Conservation (phyloP, 1,140 invertebrate species). For the Hylaeus anthracinus region DNA sequence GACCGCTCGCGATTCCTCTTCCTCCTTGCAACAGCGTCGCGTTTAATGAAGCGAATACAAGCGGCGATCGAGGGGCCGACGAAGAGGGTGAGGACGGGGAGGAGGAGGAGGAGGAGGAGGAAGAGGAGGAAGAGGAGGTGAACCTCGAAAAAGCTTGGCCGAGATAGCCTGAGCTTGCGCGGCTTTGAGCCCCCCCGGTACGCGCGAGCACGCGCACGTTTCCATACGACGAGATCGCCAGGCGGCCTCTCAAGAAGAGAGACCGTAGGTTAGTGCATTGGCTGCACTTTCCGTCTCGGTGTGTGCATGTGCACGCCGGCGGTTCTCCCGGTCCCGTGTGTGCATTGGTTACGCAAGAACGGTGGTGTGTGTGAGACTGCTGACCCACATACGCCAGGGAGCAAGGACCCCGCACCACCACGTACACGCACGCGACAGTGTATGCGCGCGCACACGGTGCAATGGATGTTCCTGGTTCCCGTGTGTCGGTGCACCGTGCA, state of each 20-base stretch:
- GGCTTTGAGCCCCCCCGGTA: constrained; percentile 50
- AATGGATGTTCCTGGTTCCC: constrained; percentile 50
- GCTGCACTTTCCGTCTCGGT: constrained; percentile 63
- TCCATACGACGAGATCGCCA: constrained; percentile 32
- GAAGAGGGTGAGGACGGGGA: neutral
- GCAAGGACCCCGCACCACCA: constrained; percentile 78
- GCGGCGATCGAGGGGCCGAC: neutral
- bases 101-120: constrained; percentile 5
- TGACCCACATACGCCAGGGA: constrained; percentile 81
- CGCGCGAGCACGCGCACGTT: neutral
- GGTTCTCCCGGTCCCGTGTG: constrained; percentile 72
- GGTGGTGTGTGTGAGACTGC: constrained; percentile 80
- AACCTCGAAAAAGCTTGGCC: constrained; percentile 59
- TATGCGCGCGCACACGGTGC: constrained; percentile 37
- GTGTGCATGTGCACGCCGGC: constrained; percentile 58
- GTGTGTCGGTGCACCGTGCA: constrained; percentile 30
- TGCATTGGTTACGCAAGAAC: constrained; percentile 81
- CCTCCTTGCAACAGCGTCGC: constrained; percentile 2
- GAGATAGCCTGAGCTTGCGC: constrained; percentile 56
- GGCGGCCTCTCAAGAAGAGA: constrained; percentile 60
- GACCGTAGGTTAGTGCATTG: constrained; percentile 68
- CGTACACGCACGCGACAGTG: constrained; percentile 44
- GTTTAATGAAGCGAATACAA: constrained; percentile 49
- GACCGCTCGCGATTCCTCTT: neutral
- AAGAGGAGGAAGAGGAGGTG: neutral